Percentiles rank a stretch among this genome's conserved stretches.
Evolutionary conservation across 2,888 invertebrate species (phyloP).

Genomic region (Dicyrtoma fusca): DNA sequence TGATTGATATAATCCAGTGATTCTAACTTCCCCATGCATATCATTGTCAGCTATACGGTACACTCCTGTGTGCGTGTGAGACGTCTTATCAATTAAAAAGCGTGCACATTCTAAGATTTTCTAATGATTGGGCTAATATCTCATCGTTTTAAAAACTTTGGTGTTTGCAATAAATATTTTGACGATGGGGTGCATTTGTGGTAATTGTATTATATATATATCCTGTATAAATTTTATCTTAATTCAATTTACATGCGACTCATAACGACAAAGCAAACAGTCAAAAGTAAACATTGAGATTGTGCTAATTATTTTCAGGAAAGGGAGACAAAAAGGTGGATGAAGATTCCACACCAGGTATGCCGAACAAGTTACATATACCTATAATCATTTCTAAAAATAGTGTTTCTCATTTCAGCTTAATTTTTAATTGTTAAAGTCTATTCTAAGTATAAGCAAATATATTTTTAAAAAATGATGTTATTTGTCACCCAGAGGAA

Average conservation of each 20-base stretch:
- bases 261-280: not conserved
- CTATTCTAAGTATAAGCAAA: not conserved
- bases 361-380: no score
- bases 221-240: not conserved
- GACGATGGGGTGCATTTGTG: conserved; percentile 25
- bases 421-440: conserved; percentile 1
- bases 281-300: not conserved
- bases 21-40: no score
- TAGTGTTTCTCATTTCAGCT: no score
- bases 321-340: conserved; percentile 30
- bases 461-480: not conserved
- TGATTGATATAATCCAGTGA: no score
- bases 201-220: not conserved
- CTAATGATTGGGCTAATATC: no score
- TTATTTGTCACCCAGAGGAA: conserved; percentile 8
- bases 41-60: no score
- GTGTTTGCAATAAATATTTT: no score
- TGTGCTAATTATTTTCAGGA: conserved; percentile 7
- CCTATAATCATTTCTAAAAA: no score
- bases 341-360: conserved; percentile 4
- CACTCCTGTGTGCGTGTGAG: no score
- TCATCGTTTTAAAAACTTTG: no score
- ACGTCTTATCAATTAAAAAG: no score
- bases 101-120: no score
- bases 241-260: not conserved